Conservation (phyloP, 2,888 invertebrate species). For the Lottia gigantea region DNA sequence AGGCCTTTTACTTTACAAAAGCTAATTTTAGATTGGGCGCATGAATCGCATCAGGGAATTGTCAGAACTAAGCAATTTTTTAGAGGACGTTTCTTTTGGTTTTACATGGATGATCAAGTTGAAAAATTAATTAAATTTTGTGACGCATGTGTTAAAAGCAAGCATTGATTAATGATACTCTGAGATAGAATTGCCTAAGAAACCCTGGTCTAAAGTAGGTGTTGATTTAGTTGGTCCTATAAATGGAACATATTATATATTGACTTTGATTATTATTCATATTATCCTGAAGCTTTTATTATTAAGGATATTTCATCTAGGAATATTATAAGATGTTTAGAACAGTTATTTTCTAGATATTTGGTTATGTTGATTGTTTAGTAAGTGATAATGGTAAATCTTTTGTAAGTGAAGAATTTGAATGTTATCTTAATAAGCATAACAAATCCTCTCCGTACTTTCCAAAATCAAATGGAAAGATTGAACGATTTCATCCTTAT, state of each 20-base stretch:
- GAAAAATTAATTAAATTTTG: background rate
- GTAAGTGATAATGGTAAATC: conserved; percentile 4
- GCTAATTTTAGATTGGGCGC: background rate
- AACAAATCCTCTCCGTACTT: background rate
- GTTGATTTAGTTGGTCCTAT: conserved; percentile 5
- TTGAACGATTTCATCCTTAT: background rate
- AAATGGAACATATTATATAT: background rate
- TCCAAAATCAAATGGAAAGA: conserved; percentile 3
- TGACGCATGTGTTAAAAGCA: background rate
- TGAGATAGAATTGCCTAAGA: background rate
- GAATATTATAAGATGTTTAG: background rate
- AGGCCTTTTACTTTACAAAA: conserved; percentile 25
- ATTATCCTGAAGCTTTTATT: background rate
- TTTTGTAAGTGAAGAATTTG: conserved; percentile 6
- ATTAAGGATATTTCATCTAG: background rate
- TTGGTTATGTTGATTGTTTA: conserved; percentile 6
- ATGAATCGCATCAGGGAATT: background rate
- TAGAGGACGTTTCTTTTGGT: background rate
- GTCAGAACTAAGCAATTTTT: background rate
- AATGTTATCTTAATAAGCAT: background rate
- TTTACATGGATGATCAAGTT: background rate
- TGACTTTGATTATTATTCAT: background rate
- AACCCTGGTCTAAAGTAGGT: background rate
- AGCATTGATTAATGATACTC: background rate
- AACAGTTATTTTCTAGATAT: background rate